Evolutionary conservation across 1,140 invertebrate species (phyloP), one percentile per base, ranked within the genome.

Genomic region (Acyrthosiphon pisum): DNA sequence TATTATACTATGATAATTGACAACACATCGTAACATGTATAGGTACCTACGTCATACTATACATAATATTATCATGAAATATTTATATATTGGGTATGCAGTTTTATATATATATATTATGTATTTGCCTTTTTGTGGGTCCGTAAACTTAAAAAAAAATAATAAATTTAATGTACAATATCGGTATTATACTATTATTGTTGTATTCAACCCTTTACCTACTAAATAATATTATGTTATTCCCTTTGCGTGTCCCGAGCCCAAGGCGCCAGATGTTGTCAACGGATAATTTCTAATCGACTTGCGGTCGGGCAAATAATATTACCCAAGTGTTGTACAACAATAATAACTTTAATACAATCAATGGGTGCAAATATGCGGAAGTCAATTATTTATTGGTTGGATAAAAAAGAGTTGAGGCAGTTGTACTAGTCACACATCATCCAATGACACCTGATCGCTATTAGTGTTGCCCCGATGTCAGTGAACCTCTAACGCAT

Each of bases 371-470:
- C 90, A 91, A 91, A 91, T 91, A 91, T 91, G 91, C 91, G 91
- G 91, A 92, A 92, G 91, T 83, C 91, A 83, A 92, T 92, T 92
- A 92, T 83, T 92, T 91, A 91, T 91, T 68, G 90, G 88, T 11
- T 89, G 48, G 48, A 23, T 35, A 48, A 46, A 90, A 92, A 92
- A 92, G 76, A 92, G 91, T 92, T 46, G 44, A 92, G 22, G 91
- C 68, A 7, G n/a, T 83, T 41, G 76, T 48, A 83, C 30, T 35
- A 91, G 76, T 48, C 68, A 91, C 90, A 91, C 41, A 46, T 90
- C 56, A 68, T 68, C 44, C 68, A 23, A n/a, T 46, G 76, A 92
- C 91, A 92, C 91, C 91, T 92, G 91, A 92, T 84, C 91, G 76
- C 91, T 68, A 91, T 91, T 91, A 91, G 60, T 44, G 60, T 68